Evolutionary conservation across 2,888 invertebrate species (phyloP).

Genomic region (Lypha dubia): DNA sequence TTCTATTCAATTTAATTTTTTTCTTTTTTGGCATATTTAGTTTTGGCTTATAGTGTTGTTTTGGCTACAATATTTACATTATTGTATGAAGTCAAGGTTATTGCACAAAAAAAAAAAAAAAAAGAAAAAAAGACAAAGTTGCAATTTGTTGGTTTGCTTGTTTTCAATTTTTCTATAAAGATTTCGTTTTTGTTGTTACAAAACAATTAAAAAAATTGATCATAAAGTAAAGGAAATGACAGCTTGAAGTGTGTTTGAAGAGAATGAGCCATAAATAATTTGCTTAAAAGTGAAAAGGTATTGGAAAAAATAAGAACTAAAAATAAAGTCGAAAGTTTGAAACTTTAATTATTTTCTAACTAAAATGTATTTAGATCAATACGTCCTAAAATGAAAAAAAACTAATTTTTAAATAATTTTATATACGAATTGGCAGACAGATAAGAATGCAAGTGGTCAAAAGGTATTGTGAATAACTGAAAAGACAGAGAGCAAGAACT

Average conservation of each 20-base stretch:
- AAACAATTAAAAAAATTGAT: slow-evolving; percentile 36
- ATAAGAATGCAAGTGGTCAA: too few species aligned
- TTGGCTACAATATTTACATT: slow-evolving; percentile 57
- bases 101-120: neutral
- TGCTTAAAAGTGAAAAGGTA: neutral
- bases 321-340: neutral
- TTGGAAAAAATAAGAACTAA: neutral
- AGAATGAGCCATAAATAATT: slow-evolving; percentile 4
- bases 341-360: too few species aligned
- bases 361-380: too few species aligned
- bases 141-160: slow-evolving; percentile 14
- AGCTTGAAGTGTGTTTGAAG: slow-evolving; percentile 9
- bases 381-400: too few species aligned
- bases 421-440: too few species aligned
- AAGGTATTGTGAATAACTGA: too few species aligned
- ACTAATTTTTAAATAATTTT: too few species aligned
- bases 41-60: slow-evolving; percentile 42
- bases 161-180: neutral
- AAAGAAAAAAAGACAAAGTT: neutral
- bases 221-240: neutral
- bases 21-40: slow-evolving; percentile 41
- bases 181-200: neutral
- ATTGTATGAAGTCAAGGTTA: slow-evolving; percentile 67
- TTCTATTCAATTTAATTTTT: too few species aligned
- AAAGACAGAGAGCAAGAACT: too few species aligned